A percentile compares a stretch with the other conserved stretches of the same genome.
Conservation (phyloP, 2,797 vertebrate species). For the Hafferia zeledoni region DNA sequence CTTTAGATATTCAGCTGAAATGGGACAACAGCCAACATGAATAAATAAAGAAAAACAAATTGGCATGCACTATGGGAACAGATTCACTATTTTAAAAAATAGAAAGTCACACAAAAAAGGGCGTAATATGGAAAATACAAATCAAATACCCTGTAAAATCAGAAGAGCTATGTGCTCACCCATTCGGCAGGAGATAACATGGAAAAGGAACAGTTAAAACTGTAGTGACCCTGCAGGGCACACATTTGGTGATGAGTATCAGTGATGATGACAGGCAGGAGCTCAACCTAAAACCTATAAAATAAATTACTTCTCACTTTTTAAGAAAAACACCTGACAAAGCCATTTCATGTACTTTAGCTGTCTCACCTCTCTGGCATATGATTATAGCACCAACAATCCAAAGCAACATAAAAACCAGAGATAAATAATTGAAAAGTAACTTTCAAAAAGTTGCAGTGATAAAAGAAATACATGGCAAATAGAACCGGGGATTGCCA, state of each 20-base stretch:
- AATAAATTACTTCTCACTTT: background rate
- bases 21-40: background rate
- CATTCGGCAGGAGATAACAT: background rate
- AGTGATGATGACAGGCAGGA: background rate
- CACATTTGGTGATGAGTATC: background rate
- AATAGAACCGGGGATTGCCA: background rate
- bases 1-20: conserved; percentile 40
- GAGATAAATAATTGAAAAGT: background rate
- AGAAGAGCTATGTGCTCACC: background rate
- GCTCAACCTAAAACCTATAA: background rate
- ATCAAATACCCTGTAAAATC: background rate
- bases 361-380: background rate
- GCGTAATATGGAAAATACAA: background rate
- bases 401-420: background rate
- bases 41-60: conserved; percentile 23
- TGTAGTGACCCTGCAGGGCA: background rate
- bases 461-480: background rate
- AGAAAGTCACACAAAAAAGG: background rate
- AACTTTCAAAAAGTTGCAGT: background rate
- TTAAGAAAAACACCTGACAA: background rate
- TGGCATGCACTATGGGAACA: background rate
- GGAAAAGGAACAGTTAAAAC: background rate
- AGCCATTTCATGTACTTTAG: background rate
- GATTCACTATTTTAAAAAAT: background rate
- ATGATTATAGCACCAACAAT: background rate